Conservation (phyloP, 2,113 vertebrate species). For the Rhombomys opimus region DNA sequence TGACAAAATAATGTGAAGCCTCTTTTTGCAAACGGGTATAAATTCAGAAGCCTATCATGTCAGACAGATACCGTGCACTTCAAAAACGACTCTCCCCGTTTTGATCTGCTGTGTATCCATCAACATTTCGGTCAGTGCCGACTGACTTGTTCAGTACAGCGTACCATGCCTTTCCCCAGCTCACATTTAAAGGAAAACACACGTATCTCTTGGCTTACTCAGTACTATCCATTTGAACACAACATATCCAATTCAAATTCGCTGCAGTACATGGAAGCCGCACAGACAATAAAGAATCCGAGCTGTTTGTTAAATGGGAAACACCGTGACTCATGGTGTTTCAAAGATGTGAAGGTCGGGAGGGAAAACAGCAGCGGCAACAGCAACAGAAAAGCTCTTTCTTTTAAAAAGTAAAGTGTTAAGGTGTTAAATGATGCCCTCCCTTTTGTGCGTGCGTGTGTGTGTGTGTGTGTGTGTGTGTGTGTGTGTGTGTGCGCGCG, state of each 20-base stretch:
- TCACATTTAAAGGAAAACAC: conserved; percentile 87
- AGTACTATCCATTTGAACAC: conserved; percentile 84
- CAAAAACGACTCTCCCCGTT: conserved; percentile 85
- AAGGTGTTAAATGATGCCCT: conserved; percentile 67
- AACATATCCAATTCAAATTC: conserved; percentile 87
- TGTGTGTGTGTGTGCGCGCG: neutral
- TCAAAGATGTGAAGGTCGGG: conserved; percentile 81
- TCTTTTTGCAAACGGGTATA: conserved; percentile 85
- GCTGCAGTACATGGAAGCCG: conserved; percentile 83
- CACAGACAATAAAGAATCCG: conserved; percentile 83
- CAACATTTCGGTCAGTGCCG: conserved; percentile 84
- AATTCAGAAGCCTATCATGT: conserved; percentile 85
- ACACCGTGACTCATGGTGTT: conserved; percentile 82
- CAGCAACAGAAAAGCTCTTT: conserved; percentile 32
- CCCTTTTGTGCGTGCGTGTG: neutral
- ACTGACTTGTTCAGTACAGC: conserved; percentile 82
- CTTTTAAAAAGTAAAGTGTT: conserved; percentile 78
- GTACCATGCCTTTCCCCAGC: conserved; percentile 76
- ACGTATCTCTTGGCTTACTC: conserved; percentile 85
- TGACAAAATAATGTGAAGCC: conserved; percentile 87
- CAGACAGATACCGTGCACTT: conserved; percentile 81
- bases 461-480: neutral
- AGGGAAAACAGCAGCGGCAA: conserved; percentile 68
- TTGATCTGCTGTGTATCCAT: conserved; percentile 87
- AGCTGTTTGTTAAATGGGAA: conserved; percentile 82